A percentile compares a stretch with the other conserved stretches of the same genome.
Conservation (phyloP, 2,888 invertebrate genomes). For the Chymomyza caudatula region DNA sequence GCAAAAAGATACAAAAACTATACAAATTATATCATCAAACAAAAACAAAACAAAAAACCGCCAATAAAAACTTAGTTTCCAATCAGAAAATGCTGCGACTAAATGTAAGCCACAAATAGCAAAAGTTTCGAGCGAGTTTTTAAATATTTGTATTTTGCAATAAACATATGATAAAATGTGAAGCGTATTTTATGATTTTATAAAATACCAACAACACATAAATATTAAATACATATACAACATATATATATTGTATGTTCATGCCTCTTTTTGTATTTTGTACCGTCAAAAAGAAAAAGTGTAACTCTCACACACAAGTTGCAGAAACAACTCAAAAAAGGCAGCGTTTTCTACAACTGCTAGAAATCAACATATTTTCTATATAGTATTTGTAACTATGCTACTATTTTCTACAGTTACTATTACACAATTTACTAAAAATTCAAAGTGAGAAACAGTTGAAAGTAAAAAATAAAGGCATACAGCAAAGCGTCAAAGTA, state of each 20-base stretch:
- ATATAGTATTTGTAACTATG: constrained; percentile 38
- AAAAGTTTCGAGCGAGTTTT: constrained; percentile 51
- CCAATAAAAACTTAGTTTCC: not conserved
- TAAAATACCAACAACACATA: constrained; percentile 52
- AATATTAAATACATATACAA: constrained; percentile 40
- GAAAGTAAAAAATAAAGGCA: constrained; percentile 11
- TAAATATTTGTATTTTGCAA: constrained; percentile 67
- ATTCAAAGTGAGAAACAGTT: constrained; percentile 15
- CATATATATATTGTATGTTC: constrained; percentile 45
- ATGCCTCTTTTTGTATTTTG: constrained; percentile 66
- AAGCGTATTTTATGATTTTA: constrained; percentile 63
- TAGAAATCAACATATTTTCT: constrained; percentile 31
- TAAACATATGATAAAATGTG: constrained; percentile 26
- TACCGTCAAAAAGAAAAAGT: constrained; percentile 57
- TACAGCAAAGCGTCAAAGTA: constrained; percentile 34
- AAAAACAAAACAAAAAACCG: constrained; percentile 7
- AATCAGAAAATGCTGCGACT: not conserved
- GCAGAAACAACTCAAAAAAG: constrained; percentile 42
- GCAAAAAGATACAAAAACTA: constrained; percentile 11
- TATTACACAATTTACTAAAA: constrained; percentile 47
- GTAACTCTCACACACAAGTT: constrained; percentile 50
- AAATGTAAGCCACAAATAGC: constrained; percentile 54
- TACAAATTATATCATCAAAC: constrained; percentile 38
- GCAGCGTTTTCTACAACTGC: constrained; percentile 42
- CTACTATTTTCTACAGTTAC: constrained; percentile 63